phyloP scores from a whole-genome alignment of 2,797 vertebrate species.

The Eptatretus atami region DNA sequence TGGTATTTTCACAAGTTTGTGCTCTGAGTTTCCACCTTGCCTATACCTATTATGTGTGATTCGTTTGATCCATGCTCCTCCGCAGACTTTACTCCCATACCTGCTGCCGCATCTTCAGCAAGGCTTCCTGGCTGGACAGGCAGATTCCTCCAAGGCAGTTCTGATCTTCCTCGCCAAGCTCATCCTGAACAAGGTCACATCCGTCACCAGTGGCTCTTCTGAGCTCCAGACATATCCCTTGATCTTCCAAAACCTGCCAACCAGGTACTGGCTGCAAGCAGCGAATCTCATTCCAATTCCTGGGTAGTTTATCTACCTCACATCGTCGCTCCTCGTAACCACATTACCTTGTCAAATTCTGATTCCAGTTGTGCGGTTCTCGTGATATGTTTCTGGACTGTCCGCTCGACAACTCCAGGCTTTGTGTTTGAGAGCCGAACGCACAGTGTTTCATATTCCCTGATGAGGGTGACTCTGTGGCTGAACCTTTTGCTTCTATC shows the following conservation, averaged over 20 bases:
- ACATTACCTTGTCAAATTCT: no score
- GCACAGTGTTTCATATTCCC: no score
- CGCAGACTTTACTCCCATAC: slow-evolving; percentile 47
- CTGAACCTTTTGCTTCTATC: no score
- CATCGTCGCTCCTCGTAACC: no score
- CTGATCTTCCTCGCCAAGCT: slow-evolving; percentile 37
- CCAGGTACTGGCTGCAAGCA: slow-evolving; percentile 19
- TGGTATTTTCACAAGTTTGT: no score
- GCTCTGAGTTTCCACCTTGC: neutral
- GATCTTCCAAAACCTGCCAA: slow-evolving; percentile 23
- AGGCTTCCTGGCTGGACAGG: slow-evolving; percentile 19
- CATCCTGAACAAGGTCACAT: slow-evolving; percentile 56
- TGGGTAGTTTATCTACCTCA: no score
- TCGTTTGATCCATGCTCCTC: neutral
- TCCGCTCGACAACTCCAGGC: no score
- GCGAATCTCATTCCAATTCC: neutral
- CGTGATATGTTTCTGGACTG: no score
- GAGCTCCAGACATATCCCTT: slow-evolving; percentile 76
- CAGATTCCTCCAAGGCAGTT: slow-evolving; percentile 15
- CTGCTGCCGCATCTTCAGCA: slow-evolving; percentile 33
- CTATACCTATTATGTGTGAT: neutral
- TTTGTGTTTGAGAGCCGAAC: no score
- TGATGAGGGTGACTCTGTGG: no score
- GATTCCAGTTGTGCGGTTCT: no score
- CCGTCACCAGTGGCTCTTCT: slow-evolving; percentile 56